Evolutionary conservation across 2,888 invertebrate species (phyloP).

Genomic region (Agriopis leucophaearia): DNA sequence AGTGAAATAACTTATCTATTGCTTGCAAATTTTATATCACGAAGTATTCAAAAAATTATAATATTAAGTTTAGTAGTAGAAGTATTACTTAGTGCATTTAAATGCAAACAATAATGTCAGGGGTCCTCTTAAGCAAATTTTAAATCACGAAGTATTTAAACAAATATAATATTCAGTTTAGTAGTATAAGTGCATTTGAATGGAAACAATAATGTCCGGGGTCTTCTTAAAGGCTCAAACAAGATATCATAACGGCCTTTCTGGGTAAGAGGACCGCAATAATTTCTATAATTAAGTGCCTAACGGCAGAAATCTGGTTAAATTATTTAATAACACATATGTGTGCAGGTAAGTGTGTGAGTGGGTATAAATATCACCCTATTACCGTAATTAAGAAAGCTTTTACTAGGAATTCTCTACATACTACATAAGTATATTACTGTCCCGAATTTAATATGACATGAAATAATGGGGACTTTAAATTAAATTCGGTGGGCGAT

Average conservation of each 20-base stretch:
- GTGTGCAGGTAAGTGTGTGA: conserved; percentile 24
- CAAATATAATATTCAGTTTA: too few species aligned
- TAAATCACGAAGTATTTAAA: too few species aligned
- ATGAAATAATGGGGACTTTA: conserved; percentile 29
- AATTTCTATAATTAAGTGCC: conserved; percentile 43
- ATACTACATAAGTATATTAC: conserved; percentile 21
- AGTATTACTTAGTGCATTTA: too few species aligned
- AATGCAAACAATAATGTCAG: too few species aligned
- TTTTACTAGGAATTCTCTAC: conserved; percentile 19
- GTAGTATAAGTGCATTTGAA: too few species aligned
- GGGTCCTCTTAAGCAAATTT: too few species aligned
- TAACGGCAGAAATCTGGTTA: conserved; percentile 42
- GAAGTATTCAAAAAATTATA: too few species aligned
- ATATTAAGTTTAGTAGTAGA: too few species aligned
- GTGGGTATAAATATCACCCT: conserved; percentile 32
- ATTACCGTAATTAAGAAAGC: conserved; percentile 36
- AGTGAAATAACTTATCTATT: too few species aligned
- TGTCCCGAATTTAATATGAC: conserved; percentile 25
- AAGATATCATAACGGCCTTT: conserved; percentile 39
- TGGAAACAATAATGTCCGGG: too few species aligned
- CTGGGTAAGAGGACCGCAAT: conserved; percentile 39
- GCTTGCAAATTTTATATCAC: too few species aligned
- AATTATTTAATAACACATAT: conserved; percentile 35
- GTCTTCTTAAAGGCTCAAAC: not conserved
- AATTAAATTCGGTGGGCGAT: conserved; percentile 25